These are phyloP conservation scores for Empidonax traillii DNA, from an alignment of 2,113 vertebrate species.

Conservation along the genomic window DNA sequence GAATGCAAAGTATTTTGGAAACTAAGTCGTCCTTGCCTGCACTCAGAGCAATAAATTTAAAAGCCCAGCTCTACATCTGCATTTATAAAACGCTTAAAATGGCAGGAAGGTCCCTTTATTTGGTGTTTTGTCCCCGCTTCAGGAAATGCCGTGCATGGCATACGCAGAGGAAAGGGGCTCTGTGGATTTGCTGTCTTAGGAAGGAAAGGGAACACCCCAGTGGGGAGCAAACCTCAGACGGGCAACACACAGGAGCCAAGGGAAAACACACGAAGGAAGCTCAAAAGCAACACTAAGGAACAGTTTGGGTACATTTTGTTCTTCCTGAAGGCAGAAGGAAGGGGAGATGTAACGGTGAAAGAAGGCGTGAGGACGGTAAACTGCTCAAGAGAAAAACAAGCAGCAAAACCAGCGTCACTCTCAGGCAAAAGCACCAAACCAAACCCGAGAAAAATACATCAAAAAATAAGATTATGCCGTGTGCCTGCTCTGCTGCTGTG, in stretches of 20 bases:
- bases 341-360: neutral
- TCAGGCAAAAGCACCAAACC: neutral
- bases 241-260: neutral
- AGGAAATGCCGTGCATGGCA: slow-evolving; percentile 18
- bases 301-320: neutral
- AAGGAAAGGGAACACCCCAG: neutral
- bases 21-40: neutral
- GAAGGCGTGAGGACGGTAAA: neutral
- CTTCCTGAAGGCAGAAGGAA: neutral
- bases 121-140: neutral
- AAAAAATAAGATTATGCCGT: neutral
- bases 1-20: neutral
- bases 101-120: neutral
- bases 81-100: neutral
- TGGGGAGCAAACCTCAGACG: neutral
- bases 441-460: neutral
- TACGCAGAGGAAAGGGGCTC: neutral
- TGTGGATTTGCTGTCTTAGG: neutral
- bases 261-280: neutral
- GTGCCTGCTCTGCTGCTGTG: neutral
- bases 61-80: neutral
- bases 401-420: neutral
- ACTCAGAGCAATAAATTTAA: neutral
- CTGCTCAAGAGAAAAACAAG: neutral
- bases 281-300: neutral